Evolutionary conservation across 2,113 vertebrate genomes (phyloP).

Genomic region (Sclerurus mexicanus): DNA sequence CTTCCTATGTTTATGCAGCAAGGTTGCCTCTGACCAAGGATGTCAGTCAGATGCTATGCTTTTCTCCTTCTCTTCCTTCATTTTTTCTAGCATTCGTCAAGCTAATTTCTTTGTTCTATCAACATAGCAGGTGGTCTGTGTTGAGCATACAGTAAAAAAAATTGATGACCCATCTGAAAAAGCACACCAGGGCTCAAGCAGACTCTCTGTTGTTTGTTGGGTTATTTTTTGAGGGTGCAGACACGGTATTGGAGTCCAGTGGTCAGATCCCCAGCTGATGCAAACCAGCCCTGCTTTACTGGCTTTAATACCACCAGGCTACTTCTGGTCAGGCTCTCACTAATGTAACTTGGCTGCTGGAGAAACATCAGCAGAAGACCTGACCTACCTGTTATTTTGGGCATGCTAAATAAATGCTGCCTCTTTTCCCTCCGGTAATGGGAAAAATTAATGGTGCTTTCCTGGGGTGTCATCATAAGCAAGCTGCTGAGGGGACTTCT

Average conservation of each 20-base stretch:
- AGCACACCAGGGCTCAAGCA: neutral
- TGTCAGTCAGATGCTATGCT: neutral
- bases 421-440: neutral
- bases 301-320: neutral
- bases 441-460: neutral
- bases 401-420: neutral
- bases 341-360: neutral
- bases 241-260: neutral
- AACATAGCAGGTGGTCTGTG: neutral
- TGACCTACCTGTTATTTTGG: neutral
- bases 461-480: neutral
- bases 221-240: neutral
- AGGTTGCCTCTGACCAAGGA: neutral
- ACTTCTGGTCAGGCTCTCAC: neutral
- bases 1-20: neutral
- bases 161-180: neutral
- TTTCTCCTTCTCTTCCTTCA: neutral
- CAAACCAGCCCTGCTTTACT: neutral
- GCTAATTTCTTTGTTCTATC: neutral
- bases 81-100: neutral
- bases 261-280: neutral
- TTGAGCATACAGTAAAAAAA: neutral
- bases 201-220: neutral
- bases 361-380: neutral
- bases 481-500: neutral